Evolutionary conservation across 2,113 vertebrate species (phyloP).

Genomic region (Cygnus buccinator): DNA sequence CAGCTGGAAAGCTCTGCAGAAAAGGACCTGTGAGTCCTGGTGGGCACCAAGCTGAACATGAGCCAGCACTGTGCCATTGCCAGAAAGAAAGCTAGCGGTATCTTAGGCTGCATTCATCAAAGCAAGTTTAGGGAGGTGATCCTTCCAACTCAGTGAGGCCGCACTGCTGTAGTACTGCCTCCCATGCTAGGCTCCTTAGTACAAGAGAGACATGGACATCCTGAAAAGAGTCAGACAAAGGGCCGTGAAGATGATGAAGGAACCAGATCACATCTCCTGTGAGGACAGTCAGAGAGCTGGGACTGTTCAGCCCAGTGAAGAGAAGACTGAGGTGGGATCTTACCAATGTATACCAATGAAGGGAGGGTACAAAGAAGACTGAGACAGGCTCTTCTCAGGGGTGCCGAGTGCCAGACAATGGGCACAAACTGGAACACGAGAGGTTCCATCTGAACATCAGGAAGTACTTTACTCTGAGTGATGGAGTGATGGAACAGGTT

Average conservation of each 20-base stretch:
- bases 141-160: neutral
- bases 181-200: neutral
- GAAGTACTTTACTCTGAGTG: neutral
- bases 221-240: neutral
- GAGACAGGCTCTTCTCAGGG: neutral
- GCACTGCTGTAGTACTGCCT: neutral
- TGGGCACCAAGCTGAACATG: no score
- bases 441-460: neutral
- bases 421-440: neutral
- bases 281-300: neutral
- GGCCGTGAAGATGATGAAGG: neutral
- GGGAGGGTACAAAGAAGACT: neutral
- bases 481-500: neutral
- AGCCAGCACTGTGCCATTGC: neutral
- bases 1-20: neutral
- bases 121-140: neutral
- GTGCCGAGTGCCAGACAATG: neutral
- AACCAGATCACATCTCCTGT: no score
- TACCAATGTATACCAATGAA: neutral
- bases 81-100: neutral
- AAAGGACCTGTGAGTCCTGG: neutral
- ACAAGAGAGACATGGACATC: neutral
- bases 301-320: neutral
- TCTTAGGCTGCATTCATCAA: neutral
- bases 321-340: neutral